Evolutionary conservation across 2,113 vertebrate species (phyloP).

Genomic region (Taxidea taxus): DNA sequence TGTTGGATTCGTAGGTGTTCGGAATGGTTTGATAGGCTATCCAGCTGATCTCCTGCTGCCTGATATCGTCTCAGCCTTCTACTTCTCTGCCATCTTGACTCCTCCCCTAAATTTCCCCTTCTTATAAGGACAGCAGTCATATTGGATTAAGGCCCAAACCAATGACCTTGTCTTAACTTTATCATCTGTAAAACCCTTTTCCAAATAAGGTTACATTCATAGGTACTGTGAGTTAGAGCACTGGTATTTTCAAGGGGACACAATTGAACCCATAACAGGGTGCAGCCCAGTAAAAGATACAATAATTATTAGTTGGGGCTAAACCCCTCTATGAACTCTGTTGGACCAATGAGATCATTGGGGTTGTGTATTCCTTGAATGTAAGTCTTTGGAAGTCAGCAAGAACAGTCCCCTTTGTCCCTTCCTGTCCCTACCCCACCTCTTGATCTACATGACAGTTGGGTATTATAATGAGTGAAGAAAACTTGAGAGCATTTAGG

Average conservation of each 20-base stretch:
- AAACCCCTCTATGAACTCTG: not conserved
- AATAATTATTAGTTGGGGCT: not conserved
- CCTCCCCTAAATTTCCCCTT: too few relatives aligned
- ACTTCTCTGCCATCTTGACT: too few relatives aligned
- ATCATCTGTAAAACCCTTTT: not conserved
- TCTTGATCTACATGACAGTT: not conserved
- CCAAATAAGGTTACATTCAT: not conserved
- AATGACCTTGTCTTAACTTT: not conserved
- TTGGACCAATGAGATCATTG: not conserved
- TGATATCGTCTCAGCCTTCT: too few relatives aligned
- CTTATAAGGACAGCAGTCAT: too few relatives aligned
- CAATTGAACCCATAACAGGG: not conserved
- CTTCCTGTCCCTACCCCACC: not conserved
- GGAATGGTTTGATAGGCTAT: too few relatives aligned
- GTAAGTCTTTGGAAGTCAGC: not conserved
- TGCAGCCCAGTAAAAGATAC: not conserved
- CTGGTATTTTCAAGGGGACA: not conserved
- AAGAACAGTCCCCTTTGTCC: not conserved
- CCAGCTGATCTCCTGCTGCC: too few relatives aligned
- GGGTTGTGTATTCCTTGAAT: too few relatives aligned
- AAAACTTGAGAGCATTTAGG: not conserved
- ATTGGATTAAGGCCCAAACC: not conserved
- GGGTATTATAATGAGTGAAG: not conserved
- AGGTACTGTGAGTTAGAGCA: not conserved
- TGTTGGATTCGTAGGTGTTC: too few relatives aligned